A percentile compares a stretch with the other conserved stretches of the same genome.
phyloP scores from a whole-genome alignment of 2,888 invertebrate species.

The Cosmia trapezina region DNA sequence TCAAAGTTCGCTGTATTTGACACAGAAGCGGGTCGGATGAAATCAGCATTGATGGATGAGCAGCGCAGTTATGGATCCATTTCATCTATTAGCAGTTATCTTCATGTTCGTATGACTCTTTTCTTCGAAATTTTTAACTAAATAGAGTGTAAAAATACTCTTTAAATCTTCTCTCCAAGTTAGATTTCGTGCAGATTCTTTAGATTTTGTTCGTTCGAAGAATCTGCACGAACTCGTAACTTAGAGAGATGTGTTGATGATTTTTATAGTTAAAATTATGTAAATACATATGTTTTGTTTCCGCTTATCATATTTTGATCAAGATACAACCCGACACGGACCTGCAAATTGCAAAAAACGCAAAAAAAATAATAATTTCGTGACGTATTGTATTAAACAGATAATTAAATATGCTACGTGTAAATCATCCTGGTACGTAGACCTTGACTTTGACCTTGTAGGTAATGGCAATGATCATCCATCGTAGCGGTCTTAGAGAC shows the following conservation, averaged over 20 bases:
- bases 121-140: not conserved
- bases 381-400: not conserved
- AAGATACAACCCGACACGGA: no score
- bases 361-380: no score
- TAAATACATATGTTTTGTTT: no score
- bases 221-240: no score
- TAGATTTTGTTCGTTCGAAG: no score
- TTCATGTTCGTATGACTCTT: not conserved
- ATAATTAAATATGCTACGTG: not conserved
- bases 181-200: no score
- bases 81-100: slow-evolving; percentile 12
- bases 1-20: slow-evolving; percentile 68
- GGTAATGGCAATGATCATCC: not conserved
- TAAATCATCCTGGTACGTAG: not conserved
- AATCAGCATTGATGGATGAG: not conserved
- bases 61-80: slow-evolving; percentile 7
- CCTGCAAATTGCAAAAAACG: no score
- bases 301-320: no score
- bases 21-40: not conserved
- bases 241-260: no score
- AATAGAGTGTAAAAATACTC: no score
- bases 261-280: no score
- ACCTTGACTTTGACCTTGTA: not conserved
- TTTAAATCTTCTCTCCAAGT: no score
- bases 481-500: not conserved